Evolutionary conservation across 2,888 invertebrate species (phyloP), one percentile per base, ranked within the genome.

Genomic region (Tiliacea citrago): DNA sequence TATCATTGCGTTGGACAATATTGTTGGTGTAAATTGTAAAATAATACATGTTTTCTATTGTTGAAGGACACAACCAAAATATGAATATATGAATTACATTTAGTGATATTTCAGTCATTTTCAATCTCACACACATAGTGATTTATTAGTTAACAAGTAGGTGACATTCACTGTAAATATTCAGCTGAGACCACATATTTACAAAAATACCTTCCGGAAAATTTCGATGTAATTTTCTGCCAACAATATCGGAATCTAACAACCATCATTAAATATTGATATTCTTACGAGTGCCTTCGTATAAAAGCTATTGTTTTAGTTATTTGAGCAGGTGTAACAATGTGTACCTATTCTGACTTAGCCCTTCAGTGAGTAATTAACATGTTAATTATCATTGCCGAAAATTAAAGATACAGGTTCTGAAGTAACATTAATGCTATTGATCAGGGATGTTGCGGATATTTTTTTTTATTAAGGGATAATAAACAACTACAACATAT

Each of bases 311-410:
- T 53, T 75, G n/a, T 67, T 47, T 29, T 5, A 24, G 1, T n/a
- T 75, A 61, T 55, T 55, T 61, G 51, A 45, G 47, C 75, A 75
- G 39, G 16, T 66, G 60, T 47, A 47, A 47, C 29, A 29, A 58
- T 58, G 9, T n/a, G 13, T 65, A 16, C 45, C 13, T 35, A 7
- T 18, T 42, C 63, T 73, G 18, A 65, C 29, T 57, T 9, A 66
- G 45, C 60, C 24, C 51, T 66, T 47, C 7, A n/a, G 16, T 21
- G 7, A 47, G 51, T 68, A 62, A 57, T 61, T 62, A 76, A 13
- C 49, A 35, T 42, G 42, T 49, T 7, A 24, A 21, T 2, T 45
- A 62, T 47, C 13, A 18, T 13, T 57, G 18, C 12, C 12, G 2
- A 24, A 76, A 67, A 67, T 57, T 45, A 67, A 75, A 16, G n/a